Evolutionary conservation across 1,140 invertebrate genomes (phyloP), one percentile per base, ranked within the genome.

Genomic region (Drosophila ogumai): DNA sequence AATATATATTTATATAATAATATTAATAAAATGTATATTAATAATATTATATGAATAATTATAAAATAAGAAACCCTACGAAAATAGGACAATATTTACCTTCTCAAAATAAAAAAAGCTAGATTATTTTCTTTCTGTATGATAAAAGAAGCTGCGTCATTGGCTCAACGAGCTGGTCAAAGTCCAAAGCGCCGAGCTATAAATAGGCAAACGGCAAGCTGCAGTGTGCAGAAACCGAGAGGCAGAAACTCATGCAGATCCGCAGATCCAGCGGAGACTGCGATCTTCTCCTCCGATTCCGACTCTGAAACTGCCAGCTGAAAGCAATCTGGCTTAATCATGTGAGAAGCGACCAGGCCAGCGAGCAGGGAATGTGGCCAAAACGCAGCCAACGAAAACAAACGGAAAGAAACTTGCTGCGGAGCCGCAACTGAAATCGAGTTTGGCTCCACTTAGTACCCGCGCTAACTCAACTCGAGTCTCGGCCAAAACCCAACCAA

Each of bases 321-420:
- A 86, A 85, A 90, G 85, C 86, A 90, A 90, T 90, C 85, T 79
- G 86, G 86, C 85, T 90, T 90, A 90, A 90, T 90, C 85, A 90
- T 90, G 85, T 90, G 85, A 90, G 85, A 90, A 90, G 79, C 56
- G 57, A 31, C 40, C 65, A 46, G 59, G 71, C 32, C 75, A 80
- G 71, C 47, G 50, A 67, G 44, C 75, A 67, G 69, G 43, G 66
- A 66, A 81, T 46, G 61, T 58, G 31, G 34, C 52, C 52, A 25
- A 55, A 55, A 55, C 34, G 52, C 52, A 55, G 60, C 56, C 68
- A 86, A 44, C 69, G 72, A 82, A 80, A 78, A 52, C 67, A 75
- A 76, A 79, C 49, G 64, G 79, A 79, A 78, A 65, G 52, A 59
- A 90, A 76, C 64, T 72, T 68, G 75, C 79, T 64, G 46, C 63